Conservation (phyloP, 2,113 vertebrate species). For the Lota lota region DNA sequence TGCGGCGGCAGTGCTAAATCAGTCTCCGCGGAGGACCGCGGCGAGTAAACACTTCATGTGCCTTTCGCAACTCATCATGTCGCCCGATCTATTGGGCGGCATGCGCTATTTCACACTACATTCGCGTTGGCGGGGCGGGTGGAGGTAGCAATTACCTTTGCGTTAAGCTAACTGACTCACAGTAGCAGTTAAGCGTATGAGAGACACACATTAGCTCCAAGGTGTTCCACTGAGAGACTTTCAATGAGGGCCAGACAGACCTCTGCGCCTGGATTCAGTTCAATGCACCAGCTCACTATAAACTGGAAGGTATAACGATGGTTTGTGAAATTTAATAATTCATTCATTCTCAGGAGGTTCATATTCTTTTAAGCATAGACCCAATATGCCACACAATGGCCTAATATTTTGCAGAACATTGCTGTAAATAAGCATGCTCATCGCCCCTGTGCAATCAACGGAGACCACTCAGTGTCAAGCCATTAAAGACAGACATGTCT, state of each 20-base stretch:
- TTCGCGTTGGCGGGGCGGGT: constrained; percentile 59
- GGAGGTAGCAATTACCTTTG: constrained; percentile 72
- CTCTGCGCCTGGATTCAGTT: constrained; percentile 36
- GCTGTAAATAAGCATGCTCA: constrained; percentile 1
- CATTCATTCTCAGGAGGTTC: constrained; percentile 8
- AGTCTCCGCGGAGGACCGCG: constrained; percentile 66
- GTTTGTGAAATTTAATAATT: constrained; percentile 18
- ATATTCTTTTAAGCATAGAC: not conserved
- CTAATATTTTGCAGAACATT: not conserved
- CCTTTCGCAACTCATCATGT: constrained; percentile 71
- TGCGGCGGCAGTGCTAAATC: constrained; percentile 72
- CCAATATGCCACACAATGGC: constrained; percentile 1
- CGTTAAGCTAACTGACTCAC: constrained; percentile 65
- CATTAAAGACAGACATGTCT: not conserved
- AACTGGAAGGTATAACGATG: constrained; percentile 33
- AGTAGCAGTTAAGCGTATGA: constrained; percentile 66
- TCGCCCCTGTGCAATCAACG: not conserved
- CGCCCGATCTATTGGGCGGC: constrained; percentile 66
- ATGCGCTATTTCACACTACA: constrained; percentile 71
- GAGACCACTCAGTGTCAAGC: not conserved
- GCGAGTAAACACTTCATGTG: constrained; percentile 71
- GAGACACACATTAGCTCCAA: constrained; percentile 55
- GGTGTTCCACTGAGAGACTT: constrained; percentile 50
- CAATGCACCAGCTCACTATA: constrained; percentile 43
- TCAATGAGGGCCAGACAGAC: constrained; percentile 31